phyloP scores from a whole-genome alignment of 2,113 vertebrate genomes.

The Pedionomus torquatus region DNA sequence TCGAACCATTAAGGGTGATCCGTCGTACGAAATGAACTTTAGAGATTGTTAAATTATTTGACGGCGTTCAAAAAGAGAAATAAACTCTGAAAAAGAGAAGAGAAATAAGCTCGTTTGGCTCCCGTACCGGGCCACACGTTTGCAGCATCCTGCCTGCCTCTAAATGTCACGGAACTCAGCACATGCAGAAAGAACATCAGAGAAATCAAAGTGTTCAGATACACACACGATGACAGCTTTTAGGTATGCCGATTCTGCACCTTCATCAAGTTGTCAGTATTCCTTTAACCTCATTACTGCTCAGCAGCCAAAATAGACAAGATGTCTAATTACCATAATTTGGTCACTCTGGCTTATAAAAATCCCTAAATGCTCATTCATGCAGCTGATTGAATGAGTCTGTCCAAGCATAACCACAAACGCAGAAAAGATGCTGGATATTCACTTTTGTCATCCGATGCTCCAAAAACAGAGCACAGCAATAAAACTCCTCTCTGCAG shows the following conservation, averaged over 20 bases:
- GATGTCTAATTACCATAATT: constrained; percentile 44
- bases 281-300: constrained; percentile 27
- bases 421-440: neutral
- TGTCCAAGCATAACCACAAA: constrained; percentile 19
- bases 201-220: neutral
- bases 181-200: neutral
- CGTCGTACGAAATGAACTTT: neutral
- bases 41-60: neutral
- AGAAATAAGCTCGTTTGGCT: neutral
- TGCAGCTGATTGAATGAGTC: constrained; percentile 47
- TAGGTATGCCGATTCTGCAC: neutral
- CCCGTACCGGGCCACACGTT: neutral
- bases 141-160: neutral
- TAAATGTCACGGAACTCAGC: neutral
- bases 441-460: neutral
- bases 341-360: constrained; percentile 4
- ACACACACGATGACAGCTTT: neutral
- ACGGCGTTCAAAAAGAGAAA: neutral
- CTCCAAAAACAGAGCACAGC: neutral
- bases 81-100: neutral
- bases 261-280: neutral
- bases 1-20: neutral
- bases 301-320: constrained; percentile 14
- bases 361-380: neutral
- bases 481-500: neutral